Evolutionary conservation across 2,113 vertebrate species (phyloP), one percentile per base, ranked within the genome.

Genomic region (Sarotherodon lohbergeri): DNA sequence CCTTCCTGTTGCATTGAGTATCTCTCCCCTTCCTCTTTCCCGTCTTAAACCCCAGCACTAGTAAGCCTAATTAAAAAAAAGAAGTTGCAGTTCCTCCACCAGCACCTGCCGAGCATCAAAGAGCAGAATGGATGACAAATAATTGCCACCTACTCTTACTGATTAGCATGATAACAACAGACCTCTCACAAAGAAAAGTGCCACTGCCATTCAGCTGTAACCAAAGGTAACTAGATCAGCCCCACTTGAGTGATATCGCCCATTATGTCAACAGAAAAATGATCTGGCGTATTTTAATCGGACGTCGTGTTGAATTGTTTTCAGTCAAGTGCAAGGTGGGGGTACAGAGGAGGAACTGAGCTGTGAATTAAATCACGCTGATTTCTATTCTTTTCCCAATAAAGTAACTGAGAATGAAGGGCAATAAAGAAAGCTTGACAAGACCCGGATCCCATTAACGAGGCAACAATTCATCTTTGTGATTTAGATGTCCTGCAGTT

Each of bases 1-100:
- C 87, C 43, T 85, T 86, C 48, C 46, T 54, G 43, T 52, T 76
- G 43, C 27, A 48, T 50, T 29, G 16, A 78, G 43, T 32, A 32
- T 54, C 22, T 50, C 19, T 39, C 54, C 16, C 59, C 57, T 56
- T 11, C 63, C 59, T 48, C 17, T 32, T 34, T 43, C 52, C 57
- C 16, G 6, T 82, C 81, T 73, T 63, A 68, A 83, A 88, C 86
- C 85, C 83, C 79, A 4, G 80, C 79, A 27, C 71, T 22, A 41
- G 86, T 56, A 80, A 80, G 82, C 80, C 91, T 94, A 95, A 96
- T 96, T 96, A 94, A 71, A 93, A 83, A 57, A 48, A 61, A 92
- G 82, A 71, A 24, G 87, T 86, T 84, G 89, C 80, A 68, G 76
- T 92, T 90, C 84, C 90, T 92, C 83, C 80, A 63, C 80, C 81